Evolutionary conservation across 2,888 invertebrate species (phyloP).

Genomic region (Orthosia incerta): DNA sequence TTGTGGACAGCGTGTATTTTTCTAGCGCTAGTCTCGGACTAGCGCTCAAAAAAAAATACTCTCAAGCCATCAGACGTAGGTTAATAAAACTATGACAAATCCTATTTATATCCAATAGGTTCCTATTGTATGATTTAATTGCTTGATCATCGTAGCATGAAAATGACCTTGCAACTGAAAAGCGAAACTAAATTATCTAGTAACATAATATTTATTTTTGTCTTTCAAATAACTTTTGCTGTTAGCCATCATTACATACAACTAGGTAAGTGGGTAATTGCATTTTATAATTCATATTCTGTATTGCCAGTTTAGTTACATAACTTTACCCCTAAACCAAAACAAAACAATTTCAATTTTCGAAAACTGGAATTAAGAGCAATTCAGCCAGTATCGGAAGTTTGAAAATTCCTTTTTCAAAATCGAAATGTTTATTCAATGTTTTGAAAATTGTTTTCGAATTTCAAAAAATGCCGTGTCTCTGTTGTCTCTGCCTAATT

Average conservation of each 20-base stretch:
- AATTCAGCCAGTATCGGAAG: too few relatives aligned
- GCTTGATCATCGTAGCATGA: slow-evolving; percentile 55
- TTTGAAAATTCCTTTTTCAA: neutral
- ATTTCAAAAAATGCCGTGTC: neutral
- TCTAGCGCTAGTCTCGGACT: neutral
- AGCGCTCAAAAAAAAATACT: neutral
- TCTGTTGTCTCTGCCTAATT: neutral
- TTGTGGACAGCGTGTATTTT: neutral
- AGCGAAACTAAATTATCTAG: slow-evolving; percentile 34
- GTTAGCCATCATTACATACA: slow-evolving; percentile 7
- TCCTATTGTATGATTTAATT: slow-evolving; percentile 50
- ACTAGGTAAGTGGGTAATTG: neutral
- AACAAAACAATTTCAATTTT: neutral
- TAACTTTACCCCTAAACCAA: neutral
- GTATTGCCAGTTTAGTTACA: neutral
- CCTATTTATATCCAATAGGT: slow-evolving; percentile 36
- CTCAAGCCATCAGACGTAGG: slow-evolving; percentile 4
- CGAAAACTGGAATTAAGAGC: neutral
- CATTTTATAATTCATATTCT: neutral
- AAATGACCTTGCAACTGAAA: slow-evolving; percentile 50
- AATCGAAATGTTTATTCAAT: neutral
- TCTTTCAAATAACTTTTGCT: slow-evolving; percentile 13
- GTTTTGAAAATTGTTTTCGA: neutral
- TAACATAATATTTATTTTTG: slow-evolving; percentile 13
- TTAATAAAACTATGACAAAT: slow-evolving; percentile 43